Evolutionary conservation across 2,797 vertebrate species (phyloP).

Genomic region (Staurois parvus): DNA sequence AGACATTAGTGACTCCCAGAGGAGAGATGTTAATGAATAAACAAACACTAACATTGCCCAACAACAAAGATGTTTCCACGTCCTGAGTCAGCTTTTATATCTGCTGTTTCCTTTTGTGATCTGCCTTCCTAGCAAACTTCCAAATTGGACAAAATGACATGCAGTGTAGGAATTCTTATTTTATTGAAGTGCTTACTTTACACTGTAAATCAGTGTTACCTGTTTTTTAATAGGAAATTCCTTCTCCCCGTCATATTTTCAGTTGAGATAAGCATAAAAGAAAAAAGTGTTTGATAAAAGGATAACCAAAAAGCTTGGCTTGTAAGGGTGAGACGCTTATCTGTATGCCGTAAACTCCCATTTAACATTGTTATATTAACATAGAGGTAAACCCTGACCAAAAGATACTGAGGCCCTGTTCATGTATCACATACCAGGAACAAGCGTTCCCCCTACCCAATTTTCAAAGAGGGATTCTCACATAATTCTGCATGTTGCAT

Average conservation of each 20-base stretch:
- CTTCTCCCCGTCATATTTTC: background rate
- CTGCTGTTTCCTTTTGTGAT: conserved; percentile 11
- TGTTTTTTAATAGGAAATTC: background rate
- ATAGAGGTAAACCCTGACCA: too few relatives aligned
- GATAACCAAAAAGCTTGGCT: background rate
- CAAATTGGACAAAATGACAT: background rate
- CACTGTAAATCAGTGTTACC: background rate
- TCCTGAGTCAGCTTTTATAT: conserved; percentile 49
- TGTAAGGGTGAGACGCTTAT: too few relatives aligned
- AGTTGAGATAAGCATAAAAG: background rate
- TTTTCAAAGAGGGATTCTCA: too few relatives aligned
- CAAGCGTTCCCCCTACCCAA: too few relatives aligned
- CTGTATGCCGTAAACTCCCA: too few relatives aligned
- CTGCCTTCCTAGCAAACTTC: background rate
- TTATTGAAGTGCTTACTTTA: background rate
- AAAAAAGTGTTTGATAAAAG: background rate
- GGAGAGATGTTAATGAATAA: conserved; percentile 54
- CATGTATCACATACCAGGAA: too few relatives aligned
- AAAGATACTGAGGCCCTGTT: too few relatives aligned
- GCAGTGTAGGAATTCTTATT: background rate
- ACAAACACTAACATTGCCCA: conserved; percentile 48
- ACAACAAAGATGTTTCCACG: conserved; percentile 27
- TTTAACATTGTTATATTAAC: too few relatives aligned
- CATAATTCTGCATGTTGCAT: too few relatives aligned
- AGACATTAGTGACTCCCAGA: conserved; percentile 35